phyloP scores from a whole-genome alignment of 1,140 invertebrate genomes.

The Panulirus ornatus region DNA sequence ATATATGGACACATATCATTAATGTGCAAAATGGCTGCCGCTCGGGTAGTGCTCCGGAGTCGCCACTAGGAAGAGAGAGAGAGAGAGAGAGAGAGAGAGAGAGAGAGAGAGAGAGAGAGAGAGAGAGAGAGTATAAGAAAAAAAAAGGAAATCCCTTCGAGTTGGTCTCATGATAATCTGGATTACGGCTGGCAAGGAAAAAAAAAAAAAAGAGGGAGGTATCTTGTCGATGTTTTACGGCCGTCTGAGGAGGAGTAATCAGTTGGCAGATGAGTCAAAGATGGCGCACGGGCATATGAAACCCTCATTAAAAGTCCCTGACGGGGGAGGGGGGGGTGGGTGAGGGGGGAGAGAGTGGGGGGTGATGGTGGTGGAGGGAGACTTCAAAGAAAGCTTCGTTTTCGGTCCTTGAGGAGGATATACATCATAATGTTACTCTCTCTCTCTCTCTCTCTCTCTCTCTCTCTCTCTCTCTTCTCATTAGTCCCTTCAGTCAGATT shows the following conservation, averaged over 20 bases:
- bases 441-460: constrained; percentile 37
- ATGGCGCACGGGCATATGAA: constrained; percentile 51
- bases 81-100: background rate
- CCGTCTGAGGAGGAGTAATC: constrained; percentile 47
- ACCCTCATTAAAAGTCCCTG: constrained; percentile 48
- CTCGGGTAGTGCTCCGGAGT: too few relatives aligned
- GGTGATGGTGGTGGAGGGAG: background rate
- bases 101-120: background rate
- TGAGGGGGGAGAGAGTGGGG: background rate
- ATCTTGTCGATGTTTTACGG: constrained; percentile 37
- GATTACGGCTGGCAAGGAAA: background rate
- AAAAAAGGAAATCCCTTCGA: background rate
- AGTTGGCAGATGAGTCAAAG: constrained; percentile 51
- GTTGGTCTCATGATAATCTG: constrained; percentile 24
- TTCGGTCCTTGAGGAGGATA: constrained; percentile 23
- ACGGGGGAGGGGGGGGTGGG: background rate
- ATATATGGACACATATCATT: background rate
- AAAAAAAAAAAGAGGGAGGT: background rate
- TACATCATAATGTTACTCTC: background rate
- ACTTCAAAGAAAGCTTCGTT: constrained; percentile 46
- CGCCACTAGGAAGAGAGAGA: too few relatives aligned
- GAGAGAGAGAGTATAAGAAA: background rate
- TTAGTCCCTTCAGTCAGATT: too few relatives aligned
- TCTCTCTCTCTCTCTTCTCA: background rate
- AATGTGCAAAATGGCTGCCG: background rate